Evolutionary conservation across 92 coral and sea anemone species (phyloP).

Genomic region (Zoanthus sociatus): DNA sequence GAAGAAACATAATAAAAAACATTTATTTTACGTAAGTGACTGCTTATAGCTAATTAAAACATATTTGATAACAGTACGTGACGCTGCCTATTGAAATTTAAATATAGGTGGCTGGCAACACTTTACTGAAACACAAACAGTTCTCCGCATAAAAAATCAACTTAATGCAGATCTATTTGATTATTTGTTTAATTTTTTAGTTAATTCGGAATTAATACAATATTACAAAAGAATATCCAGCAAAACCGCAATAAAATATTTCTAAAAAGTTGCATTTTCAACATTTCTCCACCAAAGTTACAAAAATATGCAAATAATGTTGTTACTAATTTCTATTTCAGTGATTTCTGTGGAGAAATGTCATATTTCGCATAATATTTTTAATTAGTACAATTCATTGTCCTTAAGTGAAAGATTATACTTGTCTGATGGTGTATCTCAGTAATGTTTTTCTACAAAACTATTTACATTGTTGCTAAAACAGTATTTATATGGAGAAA

Average conservation of each 20-base stretch:
- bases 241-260: constrained; percentile 5
- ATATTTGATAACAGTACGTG: constrained; percentile 12
- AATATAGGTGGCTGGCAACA: too few relatives aligned
- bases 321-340: constrained; percentile 12
- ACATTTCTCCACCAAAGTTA: constrained; percentile 25
- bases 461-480: background rate
- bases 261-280: constrained; percentile 3
- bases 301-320: constrained; percentile 7
- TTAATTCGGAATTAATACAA: constrained; percentile 6
- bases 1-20: constrained; percentile 7
- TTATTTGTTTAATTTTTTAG: constrained; percentile 19
- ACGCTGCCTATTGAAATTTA: too few relatives aligned
- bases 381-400: background rate
- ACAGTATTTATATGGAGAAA: constrained; percentile 2
- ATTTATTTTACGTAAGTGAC: background rate
- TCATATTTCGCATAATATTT: background rate
- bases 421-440: background rate
- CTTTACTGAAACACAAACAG: background rate
- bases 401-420: background rate
- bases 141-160: constrained; percentile 25
- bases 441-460: constrained; percentile 3
- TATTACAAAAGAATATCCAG: constrained; percentile 15
- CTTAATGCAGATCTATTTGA: constrained; percentile 9
- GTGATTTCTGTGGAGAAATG: constrained; percentile 17
- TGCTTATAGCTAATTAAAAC: background rate